phyloP scores from a whole-genome alignment of 2,113 vertebrate species.

The Ameiurus melas region DNA sequence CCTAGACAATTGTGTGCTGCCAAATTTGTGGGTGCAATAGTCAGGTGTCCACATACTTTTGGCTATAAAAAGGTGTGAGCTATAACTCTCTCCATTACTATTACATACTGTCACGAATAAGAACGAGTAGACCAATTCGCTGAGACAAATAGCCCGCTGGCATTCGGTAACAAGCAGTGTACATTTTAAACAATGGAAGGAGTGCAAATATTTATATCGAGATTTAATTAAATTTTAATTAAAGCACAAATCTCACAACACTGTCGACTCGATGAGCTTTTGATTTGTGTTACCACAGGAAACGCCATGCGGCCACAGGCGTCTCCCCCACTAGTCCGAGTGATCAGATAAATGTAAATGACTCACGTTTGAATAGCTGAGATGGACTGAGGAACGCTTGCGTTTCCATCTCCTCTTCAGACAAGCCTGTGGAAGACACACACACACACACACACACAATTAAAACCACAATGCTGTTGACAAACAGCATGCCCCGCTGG shows the following conservation, averaged over 20 bases:
- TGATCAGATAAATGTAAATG: neutral
- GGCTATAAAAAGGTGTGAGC: neutral
- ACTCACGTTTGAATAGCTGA: conserved; percentile 56
- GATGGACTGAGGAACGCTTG: conserved; percentile 60
- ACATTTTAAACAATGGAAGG: too few relatives aligned
- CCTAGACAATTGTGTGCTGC: neutral
- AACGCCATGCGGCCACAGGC: neutral
- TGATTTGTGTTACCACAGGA: neutral
- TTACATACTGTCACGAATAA: neutral
- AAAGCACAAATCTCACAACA: neutral
- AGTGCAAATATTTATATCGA: neutral
- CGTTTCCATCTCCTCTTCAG: conserved; percentile 63
- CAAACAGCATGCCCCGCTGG: neutral
- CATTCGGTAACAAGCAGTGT: neutral
- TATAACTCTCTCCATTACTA: neutral
- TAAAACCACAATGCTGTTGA: neutral
- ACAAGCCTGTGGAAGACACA: conserved; percentile 42
- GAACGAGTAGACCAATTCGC: neutral
- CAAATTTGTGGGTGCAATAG: neutral
- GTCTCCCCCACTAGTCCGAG: neutral
- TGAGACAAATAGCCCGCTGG: neutral
- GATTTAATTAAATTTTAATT: too few relatives aligned
- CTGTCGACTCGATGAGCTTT: neutral
- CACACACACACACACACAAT: neutral
- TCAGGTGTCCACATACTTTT: neutral